Conservation (phyloP, 1,140 invertebrate species). For the Tetramorium simillimum region DNA sequence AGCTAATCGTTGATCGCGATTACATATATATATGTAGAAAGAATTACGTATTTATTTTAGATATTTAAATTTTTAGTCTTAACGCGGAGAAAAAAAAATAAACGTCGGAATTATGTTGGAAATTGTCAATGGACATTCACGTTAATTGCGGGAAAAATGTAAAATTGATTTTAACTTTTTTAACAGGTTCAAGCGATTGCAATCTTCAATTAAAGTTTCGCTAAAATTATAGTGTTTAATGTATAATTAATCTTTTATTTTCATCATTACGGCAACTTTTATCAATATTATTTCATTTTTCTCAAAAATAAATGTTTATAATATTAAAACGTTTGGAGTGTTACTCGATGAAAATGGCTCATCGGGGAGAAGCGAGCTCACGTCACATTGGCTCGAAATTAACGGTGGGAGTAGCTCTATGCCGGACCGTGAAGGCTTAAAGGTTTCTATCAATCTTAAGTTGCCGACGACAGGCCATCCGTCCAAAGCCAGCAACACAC, state of each 20-base stretch:
- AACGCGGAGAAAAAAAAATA: not conserved
- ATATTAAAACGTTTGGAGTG: not conserved
- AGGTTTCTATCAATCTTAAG: constrained; percentile 58
- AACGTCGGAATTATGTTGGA: not conserved
- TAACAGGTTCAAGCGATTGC: not conserved
- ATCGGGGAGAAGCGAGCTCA: constrained; percentile 14
- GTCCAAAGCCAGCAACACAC: constrained; percentile 37
- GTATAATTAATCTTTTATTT: not conserved
- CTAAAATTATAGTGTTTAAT: not conserved
- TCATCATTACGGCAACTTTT: not conserved
- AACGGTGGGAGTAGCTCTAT: constrained; percentile 24
- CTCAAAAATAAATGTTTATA: not conserved
- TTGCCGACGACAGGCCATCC: constrained; percentile 57
- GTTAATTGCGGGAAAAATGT: not conserved
- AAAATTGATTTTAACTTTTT: not conserved
- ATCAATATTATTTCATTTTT: not conserved
- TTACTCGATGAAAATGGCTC: not conserved
- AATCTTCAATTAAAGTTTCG: not conserved
- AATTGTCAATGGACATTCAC: not conserved
- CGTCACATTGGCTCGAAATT: constrained; percentile 32
- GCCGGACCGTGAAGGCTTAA: constrained; percentile 37
- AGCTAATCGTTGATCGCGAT: not conserved
- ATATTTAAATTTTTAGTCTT: not conserved
- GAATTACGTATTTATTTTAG: not conserved
- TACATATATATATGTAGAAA: not conserved